These are phyloP conservation scores for Zaprionus africanus DNA, from an alignment of 1,140 invertebrate species.

Conservation along the genomic window DNA sequence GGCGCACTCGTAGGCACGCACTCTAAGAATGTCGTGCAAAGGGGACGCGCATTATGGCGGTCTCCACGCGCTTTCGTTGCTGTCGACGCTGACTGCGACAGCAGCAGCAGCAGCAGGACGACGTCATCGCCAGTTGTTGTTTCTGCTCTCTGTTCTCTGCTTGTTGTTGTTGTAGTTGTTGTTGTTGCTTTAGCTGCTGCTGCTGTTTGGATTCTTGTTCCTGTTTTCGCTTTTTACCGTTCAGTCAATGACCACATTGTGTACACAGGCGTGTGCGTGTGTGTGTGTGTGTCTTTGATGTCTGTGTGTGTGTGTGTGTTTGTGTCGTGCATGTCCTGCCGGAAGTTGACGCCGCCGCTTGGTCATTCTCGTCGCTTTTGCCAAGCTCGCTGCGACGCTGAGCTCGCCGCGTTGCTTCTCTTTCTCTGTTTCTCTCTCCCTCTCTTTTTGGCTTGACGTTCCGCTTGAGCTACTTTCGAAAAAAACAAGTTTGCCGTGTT, in stretches of 20 bases:
- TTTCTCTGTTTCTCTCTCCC: background rate
- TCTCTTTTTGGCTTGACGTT: constrained; percentile 25
- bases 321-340: constrained; percentile 62
- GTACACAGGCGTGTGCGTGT: constrained; percentile 58
- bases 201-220: constrained; percentile 56
- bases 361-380: constrained; percentile 74
- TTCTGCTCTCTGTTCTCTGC: background rate
- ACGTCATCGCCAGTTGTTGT: constrained; percentile 67
- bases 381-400: constrained; percentile 61
- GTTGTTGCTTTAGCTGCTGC: constrained; percentile 19
- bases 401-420: constrained; percentile 19
- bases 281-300: constrained; percentile 23
- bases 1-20: constrained; percentile 8
- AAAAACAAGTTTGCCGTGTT: constrained; percentile 69
- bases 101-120: constrained; percentile 55
- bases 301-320: constrained; percentile 42
- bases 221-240: constrained; percentile 83
- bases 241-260: constrained; percentile 83
- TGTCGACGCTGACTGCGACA: constrained; percentile 34
- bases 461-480: constrained; percentile 60
- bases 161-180: constrained; percentile 46
- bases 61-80: constrained; percentile 72
- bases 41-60: constrained; percentile 78
- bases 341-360: constrained; percentile 76
- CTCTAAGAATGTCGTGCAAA: constrained; percentile 46